phyloP scores from a whole-genome alignment of 2,888 invertebrate species.

The Branchellion lobata region DNA sequence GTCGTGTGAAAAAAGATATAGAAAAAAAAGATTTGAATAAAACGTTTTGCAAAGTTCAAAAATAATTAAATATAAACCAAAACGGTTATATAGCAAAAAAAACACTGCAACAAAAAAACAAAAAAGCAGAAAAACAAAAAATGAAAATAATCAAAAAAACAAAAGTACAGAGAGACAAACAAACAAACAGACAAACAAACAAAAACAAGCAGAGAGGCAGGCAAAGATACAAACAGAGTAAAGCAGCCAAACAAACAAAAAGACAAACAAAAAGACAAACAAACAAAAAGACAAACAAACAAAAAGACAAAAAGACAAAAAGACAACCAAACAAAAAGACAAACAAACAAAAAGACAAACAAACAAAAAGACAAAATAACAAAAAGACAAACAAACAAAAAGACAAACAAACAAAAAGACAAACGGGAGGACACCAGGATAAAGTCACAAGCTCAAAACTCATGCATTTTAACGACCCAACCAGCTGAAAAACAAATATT shows the following conservation, averaged over 20 bases:
- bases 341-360: not conserved
- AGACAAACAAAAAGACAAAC: not conserved
- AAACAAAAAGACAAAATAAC: not conserved
- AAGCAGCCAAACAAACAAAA: not conserved
- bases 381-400: not conserved
- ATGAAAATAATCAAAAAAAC: too few relatives aligned
- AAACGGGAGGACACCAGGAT: not conserved
- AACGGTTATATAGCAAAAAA: too few relatives aligned
- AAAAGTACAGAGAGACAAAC: too few relatives aligned
- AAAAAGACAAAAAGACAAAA: not conserved
- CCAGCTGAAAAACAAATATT: constrained; percentile 37
- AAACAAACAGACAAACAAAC: too few relatives aligned
- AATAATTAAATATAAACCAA: too few relatives aligned
- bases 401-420: not conserved
- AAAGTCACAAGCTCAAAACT: not conserved
- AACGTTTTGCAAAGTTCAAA: too few relatives aligned
- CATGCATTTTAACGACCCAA: constrained; percentile 32
- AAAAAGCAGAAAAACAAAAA: too few relatives aligned
- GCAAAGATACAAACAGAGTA: too few relatives aligned
- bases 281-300: not conserved
- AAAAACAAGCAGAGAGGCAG: too few relatives aligned
- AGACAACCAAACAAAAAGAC: not conserved
- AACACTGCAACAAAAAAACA: too few relatives aligned
- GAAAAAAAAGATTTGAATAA: too few relatives aligned
- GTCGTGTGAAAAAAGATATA: too few relatives aligned